Percentiles rank a stretch among this genome's conserved stretches.
These are phyloP conservation scores for Aethes cnicana DNA, from an alignment of 2,888 invertebrate species.

Conservation along the genomic window DNA sequence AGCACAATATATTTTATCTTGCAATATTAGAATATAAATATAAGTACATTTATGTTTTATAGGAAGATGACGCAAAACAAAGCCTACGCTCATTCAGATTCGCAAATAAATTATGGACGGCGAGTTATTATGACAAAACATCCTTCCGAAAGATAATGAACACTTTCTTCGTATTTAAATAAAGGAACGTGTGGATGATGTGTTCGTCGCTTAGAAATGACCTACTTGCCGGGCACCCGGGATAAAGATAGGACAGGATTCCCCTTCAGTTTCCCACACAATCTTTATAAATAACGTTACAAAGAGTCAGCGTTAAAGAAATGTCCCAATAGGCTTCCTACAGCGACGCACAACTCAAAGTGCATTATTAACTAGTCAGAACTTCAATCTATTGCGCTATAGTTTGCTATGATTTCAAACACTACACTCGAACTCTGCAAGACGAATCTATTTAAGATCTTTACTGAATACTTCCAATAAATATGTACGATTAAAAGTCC, in stretches of 20 bases:
- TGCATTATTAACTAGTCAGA: slow-evolving; percentile 67
- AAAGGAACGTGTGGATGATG: slow-evolving; percentile 30
- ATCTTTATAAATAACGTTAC: no score
- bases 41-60: slow-evolving; percentile 45
- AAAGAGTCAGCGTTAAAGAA: no score
- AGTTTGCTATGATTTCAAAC: slow-evolving; percentile 29
- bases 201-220: slow-evolving; percentile 36
- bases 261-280: background rate
- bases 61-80: slow-evolving; percentile 52
- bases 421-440: slow-evolving; percentile 23
- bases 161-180: slow-evolving; percentile 16
- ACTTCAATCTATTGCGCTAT: slow-evolving; percentile 42
- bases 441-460: slow-evolving; percentile 9
- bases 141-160: slow-evolving; percentile 32
- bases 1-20: slow-evolving; percentile 48
- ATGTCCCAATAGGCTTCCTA: slow-evolving; percentile 29
- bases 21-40: slow-evolving; percentile 50
- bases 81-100: slow-evolving; percentile 51
- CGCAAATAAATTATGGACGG: slow-evolving; percentile 79
- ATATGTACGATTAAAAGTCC: slow-evolving; percentile 35
- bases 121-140: slow-evolving; percentile 59
- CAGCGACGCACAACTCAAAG: slow-evolving; percentile 52
- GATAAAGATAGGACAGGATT: background rate
- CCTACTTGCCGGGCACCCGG: slow-evolving; percentile 15
- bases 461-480: slow-evolving; percentile 12